Base-by-base conservation (phyloP, 2,113 vertebrate genomes). In the Glaucidium brasilianum region DNA sequence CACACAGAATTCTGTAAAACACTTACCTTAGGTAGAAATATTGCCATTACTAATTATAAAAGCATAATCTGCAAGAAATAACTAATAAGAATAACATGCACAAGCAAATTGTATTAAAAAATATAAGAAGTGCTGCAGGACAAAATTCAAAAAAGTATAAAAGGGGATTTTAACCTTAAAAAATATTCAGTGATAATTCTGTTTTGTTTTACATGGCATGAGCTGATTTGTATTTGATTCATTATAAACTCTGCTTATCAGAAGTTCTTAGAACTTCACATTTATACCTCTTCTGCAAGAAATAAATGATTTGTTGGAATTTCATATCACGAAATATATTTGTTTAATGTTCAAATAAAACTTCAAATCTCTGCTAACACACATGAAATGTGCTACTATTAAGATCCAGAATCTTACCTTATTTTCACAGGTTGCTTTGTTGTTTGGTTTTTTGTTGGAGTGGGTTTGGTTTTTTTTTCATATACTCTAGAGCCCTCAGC, bases 11-110 rank as follows among this genome's bases (percentile, higher is more conserved):
- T 79, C 66, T 80, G 37, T 88, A 90, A 86, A 93, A 82, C 49
- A 83, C 25, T 95, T 94, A 90, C 41, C 71, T 90, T 71, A 16
- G 64, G 68, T 72, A 56, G 84, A 96, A 94, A 58, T 93, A 91
- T 71, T 96, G 52, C n/a, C 56, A 41, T 87, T 88, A n/a, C 35
- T 85, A 74, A 85, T 95, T 75, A 91, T 93, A 59, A 94, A 94
- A 91, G 11, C 32, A 84, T 92, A 64, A 97, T 87, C 52, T 94
- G 10, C 62, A 77, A 79, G 67, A 77, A 96, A 96, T 93, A 74
- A 88, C 21, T 94, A 94, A 62, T 82, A 94, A 80, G 6, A 88
- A 75, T 34, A 64, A 90, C 93, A 93, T 29, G 15, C 45, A 79
- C 13, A 85, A 62, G 34, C 1, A 78, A 69, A 19, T 32, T 59